Base-by-base conservation (phyloP, 1,140 invertebrate genomes). In the Calosoma granatense region DNA sequence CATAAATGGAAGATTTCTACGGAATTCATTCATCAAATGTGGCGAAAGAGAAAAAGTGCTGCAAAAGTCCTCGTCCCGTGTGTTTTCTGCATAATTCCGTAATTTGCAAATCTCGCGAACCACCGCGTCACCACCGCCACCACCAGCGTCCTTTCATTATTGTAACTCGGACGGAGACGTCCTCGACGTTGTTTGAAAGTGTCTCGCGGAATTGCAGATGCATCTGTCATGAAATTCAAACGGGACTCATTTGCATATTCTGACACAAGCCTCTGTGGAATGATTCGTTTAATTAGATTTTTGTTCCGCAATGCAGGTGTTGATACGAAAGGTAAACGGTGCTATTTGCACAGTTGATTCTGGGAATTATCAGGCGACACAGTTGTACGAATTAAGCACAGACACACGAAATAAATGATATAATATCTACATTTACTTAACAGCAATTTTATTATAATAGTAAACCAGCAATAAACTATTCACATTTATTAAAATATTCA, bases 61-160 rank as follows among this genome's bases (percentile, higher is more conserved):
- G n/a, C n/a, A n/a, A n/a, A n/a, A n/a, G n/a, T n/a, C n/a, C n/a
- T n/a, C 26, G 26, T n/a, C 26, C n/a, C n/a, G 17, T 47, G 41
- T 4, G 41, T 47, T 6, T 47, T 47, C 41, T 47, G 41, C 41
- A 47, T 47, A 47, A 47, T 47, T 47, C 41, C 9, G 41, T 47
- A 47, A 47, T 47, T 47, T 47, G 41, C 17, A 47, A 9, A 47
- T 47, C 17, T 6, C 41, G 17, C 9, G n/a, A 36, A 36, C n/a
- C n/a, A n/a, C n/a, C 26, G 26, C 26, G 26, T 14, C 26, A n/a
- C n/a, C n/a, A n/a, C n/a, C n/a, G n/a, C n/a, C n/a, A n/a, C n/a
- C n/a, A n/a, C n/a, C n/a, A n/a, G n/a, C n/a, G n/a, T n/a, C 26
- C 6, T 30, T 30, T 30, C 26, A 30, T 30, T 30, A 30, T 30